Base-by-base conservation (phyloP, 1,140 invertebrate species). In the Paraescarpia echinospica region DNA sequence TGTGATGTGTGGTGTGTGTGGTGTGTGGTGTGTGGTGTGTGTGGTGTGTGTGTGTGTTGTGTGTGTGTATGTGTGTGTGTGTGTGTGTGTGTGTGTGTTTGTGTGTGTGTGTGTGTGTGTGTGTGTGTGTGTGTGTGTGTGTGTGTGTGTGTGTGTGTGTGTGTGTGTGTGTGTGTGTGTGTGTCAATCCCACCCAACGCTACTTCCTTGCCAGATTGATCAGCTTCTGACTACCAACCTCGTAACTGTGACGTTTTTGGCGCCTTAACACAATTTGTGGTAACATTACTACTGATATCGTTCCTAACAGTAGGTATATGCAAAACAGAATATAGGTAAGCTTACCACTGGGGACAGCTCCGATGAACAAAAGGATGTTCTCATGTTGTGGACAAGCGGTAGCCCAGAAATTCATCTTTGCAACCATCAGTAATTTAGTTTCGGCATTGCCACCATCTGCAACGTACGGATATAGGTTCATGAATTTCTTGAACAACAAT, bases 391-490 rank as follows among this genome's bases (percentile, higher is more conserved):
- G 94, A 18, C 59, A 77, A 77, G 94, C 94, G 92, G 93, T n/a
- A 0, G 93, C 94, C 41, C 92, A 92, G 89, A 95, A 95, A 92
- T 95, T 95, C 33, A 95, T 94, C 90, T 95, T 95, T 14, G 95
- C 95, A 90, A 91, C 94, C 94, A 95, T 95, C 18, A 94, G 35
- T 34, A 94, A 34, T 33, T 93, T 91, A 41, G 94, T 93, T 22
- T 94, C 93, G n/a, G 93, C 91, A n/a, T 34, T 93, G 90, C 92
- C 93, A 18, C 92, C 92, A 31, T 90, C 94, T 95, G 89, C 27
- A 77, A 77, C 8, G 2, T 41, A 77, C 18, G 59, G 22, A 77
- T 31, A 77, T 77, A 0, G 22, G 4, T 77, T 77, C 59, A 77
- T 18, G 27, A 18, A 31, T 77, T 77, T 27, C 2, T 27, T 1